Base-by-base conservation (phyloP, 2,888 invertebrate genomes). In the Chalcosyrphus nemorum region DNA sequence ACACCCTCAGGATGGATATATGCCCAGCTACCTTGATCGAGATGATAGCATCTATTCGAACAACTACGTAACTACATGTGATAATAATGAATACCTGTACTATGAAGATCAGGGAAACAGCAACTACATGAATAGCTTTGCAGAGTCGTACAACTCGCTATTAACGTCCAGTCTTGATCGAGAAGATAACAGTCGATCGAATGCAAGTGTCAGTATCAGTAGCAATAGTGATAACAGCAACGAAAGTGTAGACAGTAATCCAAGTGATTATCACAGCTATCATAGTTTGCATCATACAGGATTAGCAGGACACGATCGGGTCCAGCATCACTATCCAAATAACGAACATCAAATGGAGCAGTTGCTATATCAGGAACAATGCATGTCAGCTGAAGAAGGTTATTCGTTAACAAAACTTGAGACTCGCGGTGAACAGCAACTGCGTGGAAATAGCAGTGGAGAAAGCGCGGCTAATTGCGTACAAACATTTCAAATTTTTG, bases 321-420 rank as follows among this genome's bases (percentile, higher is more conserved):
- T 87, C 66, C 45, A 88, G 47, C 86, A 87, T 71, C 86, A 86
- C 24, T 81, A 85, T 41, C 86, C 88, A 82, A 89, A 84, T 21
- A 80, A 66, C 47, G 71, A 78, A 19, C 87, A 89, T 43, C 89
- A 89, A 43, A 89, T 91, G 66, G 91, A 91, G 75, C 90, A 90
- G 80, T 89, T 89, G 52, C 86, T 88, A 4, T 91, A 91, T 54
- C 91, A 91, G 75, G 89, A 90, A 54, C 90, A 90, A 72, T 89
- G 89, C 13, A 89, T 89, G 88, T 88, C 88, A 2, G 88, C 87
- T 21, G 89, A 88, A 45, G 91, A 91, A 17, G 91, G 91, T 3
- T 91, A 91, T 27, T 91, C 90, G 2, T 82, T 91, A 0, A 92
- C 92, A 0, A 91, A 90, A 86, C 72, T 91, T 35, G 91, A 91